phyloP scores from a whole-genome alignment of 2,113 vertebrate species.

The Mustela nigripes region DNA sequence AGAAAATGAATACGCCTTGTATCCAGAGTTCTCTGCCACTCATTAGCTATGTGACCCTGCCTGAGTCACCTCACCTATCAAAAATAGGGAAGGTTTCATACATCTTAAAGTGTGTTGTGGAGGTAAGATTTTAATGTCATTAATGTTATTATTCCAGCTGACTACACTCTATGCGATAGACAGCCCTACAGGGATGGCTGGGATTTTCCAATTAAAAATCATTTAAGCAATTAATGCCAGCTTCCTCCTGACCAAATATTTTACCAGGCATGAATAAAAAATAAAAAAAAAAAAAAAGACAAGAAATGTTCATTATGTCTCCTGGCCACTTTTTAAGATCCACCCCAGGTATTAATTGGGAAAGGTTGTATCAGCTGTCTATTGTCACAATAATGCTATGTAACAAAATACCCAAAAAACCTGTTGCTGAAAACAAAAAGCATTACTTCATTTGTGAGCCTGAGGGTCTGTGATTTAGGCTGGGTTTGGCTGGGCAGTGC shows the following conservation, averaged over 20 bases:
- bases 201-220: background rate
- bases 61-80: background rate
- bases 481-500: background rate
- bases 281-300: background rate
- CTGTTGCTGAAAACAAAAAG: background rate
- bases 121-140: conserved; percentile 13
- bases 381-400: background rate
- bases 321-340: background rate
- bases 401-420: background rate
- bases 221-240: background rate
- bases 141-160: background rate
- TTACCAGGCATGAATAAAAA: background rate
- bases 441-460: background rate
- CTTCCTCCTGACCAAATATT: background rate
- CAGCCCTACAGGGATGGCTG: background rate
- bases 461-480: background rate
- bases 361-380: background rate
- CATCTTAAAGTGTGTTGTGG: background rate
- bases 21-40: background rate
- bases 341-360: background rate
- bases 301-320: background rate
- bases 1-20: background rate
- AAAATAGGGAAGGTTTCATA: background rate
- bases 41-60: background rate
- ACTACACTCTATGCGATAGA: background rate